phyloP scores from a whole-genome alignment of 2,888 invertebrate genomes.

The Machimus atricapillus region DNA sequence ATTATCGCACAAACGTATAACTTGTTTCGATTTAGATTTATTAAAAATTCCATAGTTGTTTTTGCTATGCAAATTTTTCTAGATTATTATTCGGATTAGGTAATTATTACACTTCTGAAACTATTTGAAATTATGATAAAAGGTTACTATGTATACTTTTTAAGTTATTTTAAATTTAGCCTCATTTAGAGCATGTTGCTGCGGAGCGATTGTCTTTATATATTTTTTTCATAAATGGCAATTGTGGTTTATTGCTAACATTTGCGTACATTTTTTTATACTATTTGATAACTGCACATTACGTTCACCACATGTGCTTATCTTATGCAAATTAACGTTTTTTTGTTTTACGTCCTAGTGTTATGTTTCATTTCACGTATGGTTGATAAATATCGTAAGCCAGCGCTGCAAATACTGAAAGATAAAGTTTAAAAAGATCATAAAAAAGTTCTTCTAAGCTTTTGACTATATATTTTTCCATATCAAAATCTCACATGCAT shows the following conservation, averaged over 20 bases:
- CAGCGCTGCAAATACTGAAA: background rate
- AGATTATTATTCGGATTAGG: background rate
- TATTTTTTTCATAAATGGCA: background rate
- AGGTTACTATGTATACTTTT: background rate
- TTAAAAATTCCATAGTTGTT: background rate
- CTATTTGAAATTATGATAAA: background rate
- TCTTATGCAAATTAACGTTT: background rate
- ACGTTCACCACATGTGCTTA: background rate
- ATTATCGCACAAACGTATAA: background rate
- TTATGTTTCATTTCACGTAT: background rate
- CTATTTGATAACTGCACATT: background rate
- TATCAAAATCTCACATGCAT: background rate
- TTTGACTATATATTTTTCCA: background rate
- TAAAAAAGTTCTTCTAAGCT: background rate
- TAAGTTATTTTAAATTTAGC: background rate
- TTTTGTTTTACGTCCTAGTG: background rate
- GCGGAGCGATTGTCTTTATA: background rate
- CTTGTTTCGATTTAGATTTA: background rate
- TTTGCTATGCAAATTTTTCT: background rate
- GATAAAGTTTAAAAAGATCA: background rate
- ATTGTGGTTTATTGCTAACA: background rate
- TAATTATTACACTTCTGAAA: background rate
- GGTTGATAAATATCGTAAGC: background rate
- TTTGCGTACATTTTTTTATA: background rate
- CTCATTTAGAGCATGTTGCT: background rate